Conservation (phyloP, 2,113 vertebrate genomes). For the Deroptyus accipitrinus region DNA sequence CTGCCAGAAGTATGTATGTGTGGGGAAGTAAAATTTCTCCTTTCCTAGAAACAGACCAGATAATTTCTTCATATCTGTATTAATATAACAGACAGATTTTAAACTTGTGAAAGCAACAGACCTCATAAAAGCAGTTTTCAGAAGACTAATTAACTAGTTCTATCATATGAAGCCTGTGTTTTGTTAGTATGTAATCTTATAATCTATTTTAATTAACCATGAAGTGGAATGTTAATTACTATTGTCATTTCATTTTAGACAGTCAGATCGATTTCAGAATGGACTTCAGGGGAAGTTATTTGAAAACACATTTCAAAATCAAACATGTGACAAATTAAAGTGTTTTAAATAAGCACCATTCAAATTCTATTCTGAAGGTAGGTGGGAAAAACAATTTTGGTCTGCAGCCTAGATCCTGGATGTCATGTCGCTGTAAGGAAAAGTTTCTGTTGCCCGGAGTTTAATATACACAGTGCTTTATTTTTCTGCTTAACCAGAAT, state of each 20-base stretch:
- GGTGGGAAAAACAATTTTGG: constrained; percentile 19
- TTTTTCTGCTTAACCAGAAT: constrained; percentile 1
- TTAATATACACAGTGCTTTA: constrained; percentile 39
- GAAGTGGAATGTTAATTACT: constrained; percentile 55
- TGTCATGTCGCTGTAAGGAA: constrained; percentile 21
- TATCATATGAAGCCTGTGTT: neutral
- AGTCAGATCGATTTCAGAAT: constrained; percentile 46
- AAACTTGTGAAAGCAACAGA: neutral
- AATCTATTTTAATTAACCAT: constrained; percentile 60
- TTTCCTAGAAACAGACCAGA: neutral
- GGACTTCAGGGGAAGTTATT: constrained; percentile 39
- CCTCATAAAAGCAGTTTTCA: neutral
- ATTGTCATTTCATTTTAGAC: constrained; percentile 48
- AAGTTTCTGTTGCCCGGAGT: constrained; percentile 32
- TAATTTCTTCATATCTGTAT: neutral
- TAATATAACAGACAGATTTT: neutral
- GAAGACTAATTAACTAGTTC: constrained; percentile 30
- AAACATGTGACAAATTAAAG: constrained; percentile 42
- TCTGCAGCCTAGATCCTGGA: constrained; percentile 9
- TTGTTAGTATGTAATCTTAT: constrained; percentile 32
- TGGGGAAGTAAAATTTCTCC: neutral
- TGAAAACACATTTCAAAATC: constrained; percentile 59
- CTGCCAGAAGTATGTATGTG: neutral
- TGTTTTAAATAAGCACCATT: constrained; percentile 36
- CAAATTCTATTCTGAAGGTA: neutral